Evolutionary conservation across 2,113 vertebrate genomes (phyloP), one percentile per base, ranked within the genome.

Genomic region (Poeciliopsis turrubarensis): DNA sequence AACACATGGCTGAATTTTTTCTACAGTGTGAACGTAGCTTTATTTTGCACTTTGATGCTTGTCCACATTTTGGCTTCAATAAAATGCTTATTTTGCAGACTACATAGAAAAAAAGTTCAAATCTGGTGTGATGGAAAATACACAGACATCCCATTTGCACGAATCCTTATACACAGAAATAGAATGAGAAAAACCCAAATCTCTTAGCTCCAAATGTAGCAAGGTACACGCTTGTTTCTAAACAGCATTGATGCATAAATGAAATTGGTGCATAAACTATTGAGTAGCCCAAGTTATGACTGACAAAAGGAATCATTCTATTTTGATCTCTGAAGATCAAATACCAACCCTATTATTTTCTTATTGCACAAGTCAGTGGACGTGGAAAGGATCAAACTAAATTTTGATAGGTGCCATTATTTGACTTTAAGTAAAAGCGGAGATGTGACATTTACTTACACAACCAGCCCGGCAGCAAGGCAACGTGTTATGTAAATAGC

Each of bases 361-460:
- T 80, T 85, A 75, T 70, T 14, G 75, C 79, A 78, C 74, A 72
- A 54, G 89, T 87, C 85, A 86, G 87, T 68, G 30, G 85, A 80
- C 79, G 67, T 75, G 70, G 71, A 76, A 70, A 27, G 79, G 85
- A 89, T 85, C 54, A 51, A 78, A 75, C 81, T 61, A 70, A 79
- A 89, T 89, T 90, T 89, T 92, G 89, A 94, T 83, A 86, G 89
- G 91, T 92, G 90, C 91, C 88, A 92, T 80, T n/a, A 83, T 84
- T 70, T 68, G 82, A 84, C 87, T 89, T 88, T 70, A 81, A 85
- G 75, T 87, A 85, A 90, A 83, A 87, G 83, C 47, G 60, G 80
- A 91, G 85, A 84, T 83, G 89, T 94, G 92, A 93, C 92, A 94
- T 94, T 94, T 94, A 91, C 91, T 93, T 85, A 90, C 82, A 90